Evolutionary conservation across 2,797 vertebrate genomes (phyloP).

Genomic region (Propithecus perrieri): DNA sequence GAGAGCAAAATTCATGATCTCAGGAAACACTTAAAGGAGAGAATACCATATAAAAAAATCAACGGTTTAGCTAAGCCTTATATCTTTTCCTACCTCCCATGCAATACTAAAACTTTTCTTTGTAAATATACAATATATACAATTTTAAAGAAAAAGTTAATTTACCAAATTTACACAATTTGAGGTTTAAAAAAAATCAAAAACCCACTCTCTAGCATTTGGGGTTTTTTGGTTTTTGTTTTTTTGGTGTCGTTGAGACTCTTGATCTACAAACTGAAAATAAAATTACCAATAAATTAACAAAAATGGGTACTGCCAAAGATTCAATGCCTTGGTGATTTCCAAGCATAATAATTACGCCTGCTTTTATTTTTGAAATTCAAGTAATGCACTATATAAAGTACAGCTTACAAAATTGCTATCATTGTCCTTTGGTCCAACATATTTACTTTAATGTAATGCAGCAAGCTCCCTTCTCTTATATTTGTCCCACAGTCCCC

Average conservation of each 20-base stretch:
- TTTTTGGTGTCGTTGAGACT: neutral
- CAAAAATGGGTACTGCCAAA: conserved; percentile 17
- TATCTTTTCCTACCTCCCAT: neutral
- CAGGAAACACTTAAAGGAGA: neutral
- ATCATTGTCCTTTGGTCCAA: neutral
- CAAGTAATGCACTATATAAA: neutral
- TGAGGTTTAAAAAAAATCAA: neutral
- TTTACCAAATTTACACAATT: conserved; percentile 32
- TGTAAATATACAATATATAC: neutral
- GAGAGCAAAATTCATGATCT: conserved; percentile 41
- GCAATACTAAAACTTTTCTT: neutral
- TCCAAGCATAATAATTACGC: neutral
- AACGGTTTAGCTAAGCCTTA: neutral
- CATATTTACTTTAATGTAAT: neutral
- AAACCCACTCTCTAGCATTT: neutral
- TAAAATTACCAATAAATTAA: conserved; percentile 49
- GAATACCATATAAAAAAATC: neutral
- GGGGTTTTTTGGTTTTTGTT: neutral
- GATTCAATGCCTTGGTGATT: neutral
- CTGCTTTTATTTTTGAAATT: conserved; percentile 49
- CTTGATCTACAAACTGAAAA: neutral
- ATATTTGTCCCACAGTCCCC: neutral
- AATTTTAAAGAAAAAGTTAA: conserved; percentile 24
- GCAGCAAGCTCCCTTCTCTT: neutral
- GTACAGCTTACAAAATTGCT: conserved; percentile 22